Evolutionary conservation across 2,797 vertebrate species (phyloP), one percentile per base, ranked within the genome.

Genomic region (Sorex maritimensis): DNA sequence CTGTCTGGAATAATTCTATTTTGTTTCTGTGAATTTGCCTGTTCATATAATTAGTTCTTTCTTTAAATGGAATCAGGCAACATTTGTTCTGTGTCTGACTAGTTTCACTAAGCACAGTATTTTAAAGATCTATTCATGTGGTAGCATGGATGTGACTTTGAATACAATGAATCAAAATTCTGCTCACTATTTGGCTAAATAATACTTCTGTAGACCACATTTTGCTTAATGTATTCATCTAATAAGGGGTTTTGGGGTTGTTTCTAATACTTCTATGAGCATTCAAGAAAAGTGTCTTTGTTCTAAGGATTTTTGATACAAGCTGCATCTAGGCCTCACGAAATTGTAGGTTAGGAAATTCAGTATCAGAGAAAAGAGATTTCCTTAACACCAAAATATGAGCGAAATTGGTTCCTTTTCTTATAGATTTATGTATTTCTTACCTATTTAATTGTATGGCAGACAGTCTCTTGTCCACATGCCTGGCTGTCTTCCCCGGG

Each of bases 281-380:
- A 84, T 74, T 72, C 3, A 52, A 11, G 7, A 77, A 67, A 75
- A 34, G 2, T 41, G 26, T 26, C 28, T 2, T 2, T 46, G 14
- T 87, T 67, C 30, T 72, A 72, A 93, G 72, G 38, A 0, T n/a
- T 93, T 96, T 58, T 49, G n/a, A 30, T 68, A 17, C 1, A 86
- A 9, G 3, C 58, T 52, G 3, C 2, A 73, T 93, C 89, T 55
- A 75, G 30, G 19, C 28, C 4, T 10, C 2, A 63, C 2, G 44
- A 24, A 26, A 44, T 67, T 68, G 52, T n/a, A n/a, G 6, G 15
- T 14, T 38, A 46, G 75, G 8, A 75, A 71, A 73, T 55, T 41
- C 46, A 86, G 6, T 15, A 74, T 14, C 21, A 41, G 28, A 86
- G 34, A 30, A 84, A 92, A 73, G 49, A 52, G 38, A 26, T 81